Conservation (phyloP, 2,888 invertebrate genomes). For the Volucella bombylans region DNA sequence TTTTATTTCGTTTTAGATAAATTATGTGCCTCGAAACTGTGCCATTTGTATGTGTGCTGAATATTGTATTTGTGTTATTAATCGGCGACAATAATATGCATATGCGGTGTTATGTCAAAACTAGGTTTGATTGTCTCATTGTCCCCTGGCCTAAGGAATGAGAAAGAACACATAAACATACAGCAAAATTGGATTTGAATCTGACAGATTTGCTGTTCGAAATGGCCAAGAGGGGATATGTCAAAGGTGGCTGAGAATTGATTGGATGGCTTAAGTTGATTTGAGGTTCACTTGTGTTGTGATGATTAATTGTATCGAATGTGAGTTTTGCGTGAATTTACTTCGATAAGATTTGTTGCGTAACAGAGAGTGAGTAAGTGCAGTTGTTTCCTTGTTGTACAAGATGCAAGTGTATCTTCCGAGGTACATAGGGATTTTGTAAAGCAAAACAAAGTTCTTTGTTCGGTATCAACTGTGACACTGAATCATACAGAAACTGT, state of each 20-base stretch:
- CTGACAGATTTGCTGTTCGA: neutral
- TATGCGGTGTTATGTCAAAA: slow-evolving; percentile 33
- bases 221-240: neutral
- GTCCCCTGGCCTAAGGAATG: slow-evolving; percentile 19
- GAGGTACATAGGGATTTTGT: neutral
- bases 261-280: neutral
- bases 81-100: slow-evolving; percentile 43
- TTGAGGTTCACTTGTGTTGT: neutral
- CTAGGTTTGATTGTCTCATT: slow-evolving; percentile 27
- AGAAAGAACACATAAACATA: slow-evolving; percentile 10
- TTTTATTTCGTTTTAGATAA: slow-evolving; percentile 3
- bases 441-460: too few species aligned
- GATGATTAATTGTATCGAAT: slow-evolving; percentile 13
- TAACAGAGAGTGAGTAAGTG: slow-evolving; percentile 21
- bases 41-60: slow-evolving; percentile 26
- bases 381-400: neutral
- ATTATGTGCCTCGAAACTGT: slow-evolving; percentile 15
- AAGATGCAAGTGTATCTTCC: neutral
- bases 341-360: slow-evolving; percentile 12
- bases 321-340: slow-evolving; percentile 15
- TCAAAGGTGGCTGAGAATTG: slow-evolving; percentile 5
- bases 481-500: too few species aligned
- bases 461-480: too few species aligned
- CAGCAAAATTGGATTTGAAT: neutral
- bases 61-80: slow-evolving; percentile 10